Evolutionary conservation across 1,140 invertebrate genomes (phyloP).

Genomic region (Leptoteleia sp.): DNA sequence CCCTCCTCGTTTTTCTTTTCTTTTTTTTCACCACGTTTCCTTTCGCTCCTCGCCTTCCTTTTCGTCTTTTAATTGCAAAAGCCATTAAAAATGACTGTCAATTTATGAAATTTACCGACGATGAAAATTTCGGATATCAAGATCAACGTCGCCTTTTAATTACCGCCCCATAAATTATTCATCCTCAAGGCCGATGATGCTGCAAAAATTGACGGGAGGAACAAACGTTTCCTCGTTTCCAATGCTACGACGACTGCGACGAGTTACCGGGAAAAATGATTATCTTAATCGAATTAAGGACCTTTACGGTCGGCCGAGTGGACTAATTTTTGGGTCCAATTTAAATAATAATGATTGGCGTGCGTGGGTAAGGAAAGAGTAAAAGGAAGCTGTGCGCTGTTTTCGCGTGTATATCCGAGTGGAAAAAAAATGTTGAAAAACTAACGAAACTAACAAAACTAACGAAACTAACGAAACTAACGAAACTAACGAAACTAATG

Average conservation of each 20-base stretch:
- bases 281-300: conserved; percentile 49
- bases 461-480: no score
- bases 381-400: no score
- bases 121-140: conserved; percentile 41
- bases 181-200: conserved; percentile 44
- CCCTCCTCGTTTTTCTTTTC: no score
- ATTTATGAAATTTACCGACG: conserved; percentile 26
- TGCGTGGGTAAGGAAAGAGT: no score
- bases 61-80: conserved; percentile 20
- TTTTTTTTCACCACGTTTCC: no score
- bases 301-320: conserved; percentile 26
- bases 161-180: conserved; percentile 49
- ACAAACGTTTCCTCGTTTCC: conserved; percentile 19
- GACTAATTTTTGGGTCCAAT: conserved; percentile 29
- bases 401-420: no score
- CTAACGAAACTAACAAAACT: no score
- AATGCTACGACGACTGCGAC: conserved; percentile 7
- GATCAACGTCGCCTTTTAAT: conserved; percentile 35
- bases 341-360: conserved; percentile 37
- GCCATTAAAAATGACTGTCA: conserved; percentile 29
- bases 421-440: no score
- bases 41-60: no score
- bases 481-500: no score
- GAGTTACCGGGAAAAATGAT: conserved; percentile 41
- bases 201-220: conserved; percentile 33